Conservation (phyloP, 2,797 vertebrate genomes). For the Fistularia tabacaria region DNA sequence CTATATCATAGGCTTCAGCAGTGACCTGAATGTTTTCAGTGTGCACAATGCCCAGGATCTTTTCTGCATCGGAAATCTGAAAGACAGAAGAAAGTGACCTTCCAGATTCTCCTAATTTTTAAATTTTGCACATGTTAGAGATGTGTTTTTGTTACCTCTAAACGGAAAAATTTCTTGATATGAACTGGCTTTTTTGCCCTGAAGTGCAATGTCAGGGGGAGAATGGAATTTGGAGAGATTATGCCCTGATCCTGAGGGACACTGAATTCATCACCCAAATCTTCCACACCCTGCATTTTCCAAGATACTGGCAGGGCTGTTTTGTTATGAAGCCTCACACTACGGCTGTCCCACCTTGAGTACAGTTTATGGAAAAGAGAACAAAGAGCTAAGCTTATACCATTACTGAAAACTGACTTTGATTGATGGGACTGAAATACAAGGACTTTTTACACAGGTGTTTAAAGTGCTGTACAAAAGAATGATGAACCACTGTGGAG, state of each 20-base stretch:
- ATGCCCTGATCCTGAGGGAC: conserved; percentile 72
- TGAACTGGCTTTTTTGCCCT: conserved; percentile 67
- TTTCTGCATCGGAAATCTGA: conserved; percentile 85
- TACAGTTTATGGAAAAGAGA: conserved; percentile 4
- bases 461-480: too few relatives aligned
- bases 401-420: too few relatives aligned
- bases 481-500: too few relatives aligned
- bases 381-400: neutral
- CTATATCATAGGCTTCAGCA: conserved; percentile 85
- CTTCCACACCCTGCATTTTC: conserved; percentile 80
- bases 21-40: conserved; percentile 79
- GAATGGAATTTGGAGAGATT: conserved; percentile 64
- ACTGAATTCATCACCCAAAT: conserved; percentile 79
- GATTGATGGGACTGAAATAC: too few relatives aligned
- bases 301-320: conserved; percentile 77
- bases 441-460: too few relatives aligned
- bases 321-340: conserved; percentile 73
- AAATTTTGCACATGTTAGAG: neutral
- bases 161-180: conserved; percentile 76
- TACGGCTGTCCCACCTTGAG: conserved; percentile 73
- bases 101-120: neutral
- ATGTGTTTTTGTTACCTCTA: conserved; percentile 78
- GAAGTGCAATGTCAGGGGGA: conserved; percentile 73
- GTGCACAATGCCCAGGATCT: conserved; percentile 81
- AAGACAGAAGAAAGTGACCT: conserved; percentile 12